These are phyloP conservation scores for Netelia virgata DNA, from an alignment of 2,888 invertebrate species.

Conservation along the genomic window DNA sequence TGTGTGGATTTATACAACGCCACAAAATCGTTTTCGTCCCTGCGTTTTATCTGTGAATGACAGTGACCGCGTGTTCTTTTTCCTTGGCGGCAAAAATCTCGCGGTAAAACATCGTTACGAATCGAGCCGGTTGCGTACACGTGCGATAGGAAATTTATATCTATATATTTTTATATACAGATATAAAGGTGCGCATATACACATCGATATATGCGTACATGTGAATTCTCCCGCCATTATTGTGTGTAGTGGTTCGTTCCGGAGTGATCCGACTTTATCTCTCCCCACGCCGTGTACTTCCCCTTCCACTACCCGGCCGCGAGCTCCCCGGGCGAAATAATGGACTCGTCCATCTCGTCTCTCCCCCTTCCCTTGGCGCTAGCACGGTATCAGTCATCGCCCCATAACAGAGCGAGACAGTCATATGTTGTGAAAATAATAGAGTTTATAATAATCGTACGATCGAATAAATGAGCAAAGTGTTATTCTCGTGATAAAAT, in stretches of 20 bases:
- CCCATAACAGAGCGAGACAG: slow-evolving; percentile 22
- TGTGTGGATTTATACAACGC: not conserved
- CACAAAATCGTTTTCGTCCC: not conserved
- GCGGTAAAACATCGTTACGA: slow-evolving; percentile 45
- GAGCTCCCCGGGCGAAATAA: slow-evolving; percentile 64
- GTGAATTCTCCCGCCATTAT: slow-evolving; percentile 81
- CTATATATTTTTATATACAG: slow-evolving; percentile 30
- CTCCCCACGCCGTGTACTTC: slow-evolving; percentile 34
- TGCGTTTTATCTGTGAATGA: slow-evolving; percentile 21
- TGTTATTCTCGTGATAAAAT: slow-evolving; percentile 60
- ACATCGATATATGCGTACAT: slow-evolving; percentile 47
- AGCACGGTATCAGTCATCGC: slow-evolving; percentile 40
- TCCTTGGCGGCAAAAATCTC: slow-evolving; percentile 42
- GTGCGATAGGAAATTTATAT: slow-evolving; percentile 40
- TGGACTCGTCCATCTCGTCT: slow-evolving; percentile 80
- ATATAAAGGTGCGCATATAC: slow-evolving; percentile 22
- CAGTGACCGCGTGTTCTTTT: slow-evolving; percentile 56
- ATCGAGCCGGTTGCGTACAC: slow-evolving; percentile 39
- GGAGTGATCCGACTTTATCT: slow-evolving; percentile 35
- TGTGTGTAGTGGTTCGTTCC: slow-evolving; percentile 67
- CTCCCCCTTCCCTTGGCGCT: slow-evolving; percentile 57
- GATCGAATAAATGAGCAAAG: not conserved
- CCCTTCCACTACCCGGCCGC: slow-evolving; percentile 69
- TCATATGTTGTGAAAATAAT: slow-evolving; percentile 50
- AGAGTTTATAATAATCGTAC: slow-evolving; percentile 1